Base-by-base conservation (phyloP, 2,888 invertebrate genomes). In the Notocelia uddmanniana region DNA sequence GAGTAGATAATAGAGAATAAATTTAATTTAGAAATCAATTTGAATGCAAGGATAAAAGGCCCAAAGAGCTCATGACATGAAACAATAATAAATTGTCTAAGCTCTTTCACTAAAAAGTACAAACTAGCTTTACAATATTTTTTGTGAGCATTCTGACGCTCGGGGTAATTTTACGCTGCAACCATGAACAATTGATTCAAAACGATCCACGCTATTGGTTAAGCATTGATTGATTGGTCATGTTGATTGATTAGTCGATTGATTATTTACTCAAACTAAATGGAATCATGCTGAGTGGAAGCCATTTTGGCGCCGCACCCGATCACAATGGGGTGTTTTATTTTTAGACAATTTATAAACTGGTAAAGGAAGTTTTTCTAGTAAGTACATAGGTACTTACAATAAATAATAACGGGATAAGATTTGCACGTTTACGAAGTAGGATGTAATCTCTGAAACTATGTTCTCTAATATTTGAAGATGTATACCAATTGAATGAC, bases 131-230 rank as follows among this genome's bases (percentile, higher is more conserved):
- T n/a, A 26, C 34, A 31, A 31, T 8, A 3, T 21, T 63, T 69
- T 69, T 62, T 69, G 54, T 69, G 26, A n/a, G 26, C 34, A 23
- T 37, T 54, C 13, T 19, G 2, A 21, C 48, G 52, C 11, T 9
- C 21, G 41, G 62, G 55, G 41, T 62, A 71, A 54, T 71, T 70
- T 71, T 54, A 71, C 71, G 71, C 45, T 67, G 21, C 45, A 48
- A 8, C 59, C 59, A 67, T 60, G 66, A 67, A 41, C 66, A 59
- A 71, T 71, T 59, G 71, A 71, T 71, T 71, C 59, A 21, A 55
- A 54, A 23, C 57, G 48, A 26, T 21, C n/a, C 45, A 58, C 59
- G 50, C 68, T 26, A 45, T 31, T n/a, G 45, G 52, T 41, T 69
- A 26, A 45, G 15, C 54, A 54, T 54, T 71, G 71, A 71, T 71